Percentiles rank a stretch among this genome's conserved stretches.
Evolutionary conservation across 2,113 vertebrate genomes (phyloP).

Genomic region (Indicator maculatus): DNA sequence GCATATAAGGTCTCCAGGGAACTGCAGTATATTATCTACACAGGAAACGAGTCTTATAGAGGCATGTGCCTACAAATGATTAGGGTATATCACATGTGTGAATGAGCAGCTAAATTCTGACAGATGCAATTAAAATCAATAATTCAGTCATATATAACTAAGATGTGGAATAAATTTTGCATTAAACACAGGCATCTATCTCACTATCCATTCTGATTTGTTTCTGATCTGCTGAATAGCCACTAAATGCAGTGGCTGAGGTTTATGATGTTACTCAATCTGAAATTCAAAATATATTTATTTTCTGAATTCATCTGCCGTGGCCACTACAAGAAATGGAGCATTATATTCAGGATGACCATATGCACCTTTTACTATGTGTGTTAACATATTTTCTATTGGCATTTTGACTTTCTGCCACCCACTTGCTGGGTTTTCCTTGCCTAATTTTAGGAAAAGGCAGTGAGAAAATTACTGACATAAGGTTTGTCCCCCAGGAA

Average conservation of each 20-base stretch:
- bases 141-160: neutral
- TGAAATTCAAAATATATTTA: neutral
- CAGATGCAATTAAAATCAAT: slow-evolving; percentile 53
- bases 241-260: neutral
- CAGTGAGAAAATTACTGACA: neutral
- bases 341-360: neutral
- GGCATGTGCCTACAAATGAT: slow-evolving; percentile 18
- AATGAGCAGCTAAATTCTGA: slow-evolving; percentile 43
- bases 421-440: neutral
- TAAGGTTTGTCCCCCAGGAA: neutral
- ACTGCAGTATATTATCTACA: slow-evolving; percentile 27
- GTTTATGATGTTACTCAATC: neutral
- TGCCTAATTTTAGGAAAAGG: neutral
- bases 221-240: neutral
- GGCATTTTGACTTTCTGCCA: neutral
- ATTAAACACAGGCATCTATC: neutral
- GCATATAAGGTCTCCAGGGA: slow-evolving; percentile 42
- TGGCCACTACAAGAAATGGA: neutral
- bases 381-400: neutral
- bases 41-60: slow-evolving; percentile 42
- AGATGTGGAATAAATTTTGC: neutral
- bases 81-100: neutral
- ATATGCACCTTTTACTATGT: neutral
- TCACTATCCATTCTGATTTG: neutral
- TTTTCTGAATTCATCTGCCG: neutral